Percentiles rank a stretch among this genome's conserved stretches.
phyloP scores from a whole-genome alignment of 2,888 invertebrate species.

The Anticlea derivata region DNA sequence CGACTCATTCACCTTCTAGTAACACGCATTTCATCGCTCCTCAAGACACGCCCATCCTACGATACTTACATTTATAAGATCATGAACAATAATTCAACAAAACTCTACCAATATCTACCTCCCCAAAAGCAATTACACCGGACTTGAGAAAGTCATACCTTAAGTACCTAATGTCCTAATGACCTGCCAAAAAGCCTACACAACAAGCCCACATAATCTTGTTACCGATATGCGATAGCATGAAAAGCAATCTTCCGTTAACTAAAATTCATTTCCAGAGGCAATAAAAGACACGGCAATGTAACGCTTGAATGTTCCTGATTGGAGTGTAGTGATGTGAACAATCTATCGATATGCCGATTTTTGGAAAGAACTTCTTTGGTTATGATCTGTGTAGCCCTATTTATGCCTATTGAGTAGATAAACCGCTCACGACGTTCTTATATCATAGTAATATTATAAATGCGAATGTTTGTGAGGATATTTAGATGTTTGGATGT shows the following conservation, averaged over 20 bases:
- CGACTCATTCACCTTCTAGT: too few species aligned
- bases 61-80: too few species aligned
- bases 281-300: conserved; percentile 56
- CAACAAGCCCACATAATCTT: conserved; percentile 13
- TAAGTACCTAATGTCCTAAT: conserved; percentile 5
- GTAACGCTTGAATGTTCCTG: conserved; percentile 26
- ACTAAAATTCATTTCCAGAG: conserved; percentile 63
- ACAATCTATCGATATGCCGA: conserved; percentile 13
- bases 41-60: too few species aligned
- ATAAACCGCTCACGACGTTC: too few species aligned
- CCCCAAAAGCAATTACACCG: background rate
- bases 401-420: too few species aligned
- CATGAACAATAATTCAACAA: too few species aligned
- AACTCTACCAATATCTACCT: background rate
- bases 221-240: conserved; percentile 6
- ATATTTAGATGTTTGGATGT: too few species aligned
- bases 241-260: conserved; percentile 48
- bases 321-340: conserved; percentile 28
- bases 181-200: conserved; percentile 9
- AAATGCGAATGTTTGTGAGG: too few species aligned
- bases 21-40: too few species aligned
- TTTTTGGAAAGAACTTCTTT: background rate
- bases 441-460: too few species aligned
- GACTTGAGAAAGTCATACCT: background rate
- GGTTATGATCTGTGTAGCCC: too few species aligned